Evolutionary conservation across 2,797 vertebrate genomes (phyloP), one percentile per base, ranked within the genome.

Genomic region (Hafferia zeledoni): DNA sequence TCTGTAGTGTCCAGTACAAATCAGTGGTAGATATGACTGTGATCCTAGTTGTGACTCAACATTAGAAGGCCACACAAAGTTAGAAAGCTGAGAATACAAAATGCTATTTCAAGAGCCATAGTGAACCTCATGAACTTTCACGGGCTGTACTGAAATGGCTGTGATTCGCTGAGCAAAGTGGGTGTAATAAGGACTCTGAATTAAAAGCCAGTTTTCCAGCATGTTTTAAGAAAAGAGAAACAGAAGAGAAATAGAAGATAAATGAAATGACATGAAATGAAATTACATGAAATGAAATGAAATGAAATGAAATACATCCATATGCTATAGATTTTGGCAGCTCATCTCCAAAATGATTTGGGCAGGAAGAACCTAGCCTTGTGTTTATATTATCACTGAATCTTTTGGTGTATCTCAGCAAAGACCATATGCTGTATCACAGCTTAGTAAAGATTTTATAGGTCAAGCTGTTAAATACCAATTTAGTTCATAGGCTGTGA

Each of bases 401-500:
- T 89, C 77, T 93, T 93, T 84, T 46, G 44, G 59, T 90, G 52
- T 71, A 49, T 94, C 65, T 93, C 75, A 89, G 84, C 64, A 67
- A 80, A 94, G 77, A 92, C 39, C 83, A 91, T 90, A 90, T 93
- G 83, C 61, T 87, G 9, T 83, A 85, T 78, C 68, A 87, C 31
- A 60, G 57, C 25, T 86, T 83, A 72, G 84, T 55, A 74, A 93
- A 84, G 76, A 85, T 83, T 82, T 93, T 94, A 78, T 70, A 90
- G 91, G 74, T 94, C 81, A 94, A 90, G 43, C n/a, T 89, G 46
- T 77, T 90, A 87, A 85, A 93, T 87, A 55, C 16, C 28, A 25
- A 67, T 83, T 77, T 90, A 93, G 57, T 77, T 89, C 64, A 90
- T 47, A 52, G 78, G 28, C 60, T 90, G 31, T 53, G 90, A 20